Percentiles rank a stretch among this genome's conserved stretches.
Conservation (phyloP, 2,797 vertebrate genomes). For the Carduelis carduelis region DNA sequence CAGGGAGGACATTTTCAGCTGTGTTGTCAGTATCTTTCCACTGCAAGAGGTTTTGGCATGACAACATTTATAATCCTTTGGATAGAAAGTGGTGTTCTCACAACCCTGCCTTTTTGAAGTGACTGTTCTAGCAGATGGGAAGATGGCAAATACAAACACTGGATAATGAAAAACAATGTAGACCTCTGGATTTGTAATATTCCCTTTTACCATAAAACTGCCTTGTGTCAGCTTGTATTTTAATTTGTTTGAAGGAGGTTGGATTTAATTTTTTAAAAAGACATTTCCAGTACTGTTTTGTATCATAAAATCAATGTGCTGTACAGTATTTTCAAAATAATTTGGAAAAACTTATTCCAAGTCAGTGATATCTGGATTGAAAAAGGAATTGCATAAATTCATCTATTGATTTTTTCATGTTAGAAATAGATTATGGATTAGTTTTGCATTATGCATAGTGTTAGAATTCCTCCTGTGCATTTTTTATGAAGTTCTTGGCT, state of each 20-base stretch:
- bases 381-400: not conserved
- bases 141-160: not conserved
- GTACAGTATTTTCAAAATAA: not conserved
- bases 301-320: not conserved
- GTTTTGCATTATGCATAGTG: not conserved
- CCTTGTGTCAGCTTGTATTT: not conserved
- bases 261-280: not conserved
- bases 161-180: not conserved
- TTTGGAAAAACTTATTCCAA: not conserved
- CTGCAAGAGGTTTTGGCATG: not conserved
- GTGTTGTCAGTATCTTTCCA: constrained; percentile 19
- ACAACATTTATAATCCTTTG: not conserved
- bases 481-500: constrained; percentile 5
- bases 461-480: not conserved
- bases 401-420: not conserved
- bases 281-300: not conserved
- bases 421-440: not conserved
- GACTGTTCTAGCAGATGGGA: not conserved
- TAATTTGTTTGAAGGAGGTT: not conserved
- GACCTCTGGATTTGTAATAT: not conserved
- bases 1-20: not conserved
- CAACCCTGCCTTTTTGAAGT: not conserved
- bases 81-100: not conserved
- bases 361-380: not conserved
- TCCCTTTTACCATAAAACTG: not conserved